A percentile compares a stretch with the other conserved stretches of the same genome.
Evolutionary conservation across 2,888 invertebrate genomes (phyloP).

Genomic region (Lymantria dispar): DNA sequence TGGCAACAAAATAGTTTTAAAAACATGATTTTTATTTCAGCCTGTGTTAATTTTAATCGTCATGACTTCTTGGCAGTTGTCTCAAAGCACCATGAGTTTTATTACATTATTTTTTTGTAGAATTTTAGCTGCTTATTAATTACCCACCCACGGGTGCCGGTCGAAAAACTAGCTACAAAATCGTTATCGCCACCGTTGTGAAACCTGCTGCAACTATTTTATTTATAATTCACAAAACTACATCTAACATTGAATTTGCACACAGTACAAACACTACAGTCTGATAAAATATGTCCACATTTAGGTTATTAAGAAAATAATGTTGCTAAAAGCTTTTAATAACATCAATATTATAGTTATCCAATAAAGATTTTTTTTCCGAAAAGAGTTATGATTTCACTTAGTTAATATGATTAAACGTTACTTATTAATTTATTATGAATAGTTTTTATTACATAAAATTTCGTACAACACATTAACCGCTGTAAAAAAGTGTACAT

Average conservation of each 20-base stretch:
- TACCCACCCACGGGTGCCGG: constrained; percentile 45
- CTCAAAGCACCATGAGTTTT: constrained; percentile 70
- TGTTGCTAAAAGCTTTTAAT: too few relatives aligned
- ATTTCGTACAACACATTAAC: constrained; percentile 11
- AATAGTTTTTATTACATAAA: too few relatives aligned
- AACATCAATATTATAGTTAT: too few relatives aligned
- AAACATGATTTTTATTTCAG: constrained; percentile 69
- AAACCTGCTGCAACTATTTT: constrained; percentile 9
- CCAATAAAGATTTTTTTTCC: too few relatives aligned
- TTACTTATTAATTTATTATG: too few relatives aligned
- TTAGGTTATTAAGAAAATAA: too few relatives aligned
- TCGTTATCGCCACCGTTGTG: neutral
- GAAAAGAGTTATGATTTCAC: too few relatives aligned
- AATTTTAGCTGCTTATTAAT: constrained; percentile 67
- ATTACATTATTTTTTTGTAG: constrained; percentile 54
- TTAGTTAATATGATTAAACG: too few relatives aligned
- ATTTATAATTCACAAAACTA: neutral
- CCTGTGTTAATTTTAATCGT: constrained; percentile 72
- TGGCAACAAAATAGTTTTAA: constrained; percentile 68
- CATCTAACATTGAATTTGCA: neutral
- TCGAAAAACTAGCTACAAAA: constrained; percentile 11
- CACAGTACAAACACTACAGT: neutral
- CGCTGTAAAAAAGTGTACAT: constrained; percentile 22
- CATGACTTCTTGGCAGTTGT: constrained; percentile 75
- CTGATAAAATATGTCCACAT: too few relatives aligned